Percentiles rank a stretch among this genome's conserved stretches.
Evolutionary conservation across 2,888 invertebrate species (phyloP).

Genomic region (Chymomyza caudatula): DNA sequence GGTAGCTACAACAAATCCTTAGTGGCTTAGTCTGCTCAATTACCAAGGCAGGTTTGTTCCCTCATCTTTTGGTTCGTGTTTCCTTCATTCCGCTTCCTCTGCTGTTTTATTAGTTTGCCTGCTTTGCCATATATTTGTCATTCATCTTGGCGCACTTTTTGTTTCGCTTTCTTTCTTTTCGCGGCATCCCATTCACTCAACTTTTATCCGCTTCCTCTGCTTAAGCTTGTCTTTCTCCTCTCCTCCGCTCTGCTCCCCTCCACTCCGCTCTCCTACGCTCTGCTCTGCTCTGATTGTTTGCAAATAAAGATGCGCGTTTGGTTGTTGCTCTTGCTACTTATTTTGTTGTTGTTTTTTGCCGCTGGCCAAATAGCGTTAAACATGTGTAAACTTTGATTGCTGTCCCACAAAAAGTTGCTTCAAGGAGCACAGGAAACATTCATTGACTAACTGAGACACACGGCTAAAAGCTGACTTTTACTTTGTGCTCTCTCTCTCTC

Average conservation of each 20-base stretch:
- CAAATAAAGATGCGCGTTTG: conserved; percentile 38
- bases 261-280: background rate
- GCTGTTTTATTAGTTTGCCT: background rate
- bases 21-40: background rate
- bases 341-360: conserved; percentile 13
- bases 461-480: too few relatives aligned
- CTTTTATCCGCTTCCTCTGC: background rate
- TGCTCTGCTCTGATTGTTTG: conserved; percentile 37
- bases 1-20: background rate
- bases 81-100: background rate
- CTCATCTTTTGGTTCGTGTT: background rate
- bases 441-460: too few relatives aligned
- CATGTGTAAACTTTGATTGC: conserved; percentile 18
- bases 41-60: background rate
- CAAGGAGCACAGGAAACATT: too few relatives aligned
- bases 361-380: conserved; percentile 33
- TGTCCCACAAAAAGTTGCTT: background rate
- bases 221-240: background rate
- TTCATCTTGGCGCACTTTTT: background rate
- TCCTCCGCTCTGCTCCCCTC: background rate
- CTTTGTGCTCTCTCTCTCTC: too few relatives aligned
- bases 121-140: background rate
- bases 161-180: background rate
- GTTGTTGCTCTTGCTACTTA: conserved; percentile 13
- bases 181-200: background rate